Conservation (phyloP, 2,797 vertebrate genomes). For the Tamandua tetradactyla region DNA sequence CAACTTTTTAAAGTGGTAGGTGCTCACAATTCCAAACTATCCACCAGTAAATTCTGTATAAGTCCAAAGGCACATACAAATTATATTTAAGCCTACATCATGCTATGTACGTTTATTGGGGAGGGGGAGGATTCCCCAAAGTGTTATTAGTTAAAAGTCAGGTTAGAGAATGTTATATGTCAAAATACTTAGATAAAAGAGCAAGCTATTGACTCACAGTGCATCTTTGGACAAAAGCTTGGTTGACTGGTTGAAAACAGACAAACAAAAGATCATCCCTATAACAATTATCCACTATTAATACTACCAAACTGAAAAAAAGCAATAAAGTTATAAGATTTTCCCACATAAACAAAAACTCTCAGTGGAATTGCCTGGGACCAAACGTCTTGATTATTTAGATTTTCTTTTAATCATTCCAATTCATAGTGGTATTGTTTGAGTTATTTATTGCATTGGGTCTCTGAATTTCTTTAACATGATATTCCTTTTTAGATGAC, state of each 20-base stretch:
- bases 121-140: background rate
- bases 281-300: background rate
- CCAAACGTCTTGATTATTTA: background rate
- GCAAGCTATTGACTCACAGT: constrained; percentile 49
- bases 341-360: background rate
- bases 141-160: constrained; percentile 49
- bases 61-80: constrained; percentile 26
- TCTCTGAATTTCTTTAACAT: constrained; percentile 24
- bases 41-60: background rate
- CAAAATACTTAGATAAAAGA: constrained; percentile 47
- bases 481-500: background rate
- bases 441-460: background rate
- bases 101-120: background rate
- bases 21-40: constrained; percentile 35
- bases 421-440: background rate
- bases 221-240: constrained; percentile 47
- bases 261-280: background rate
- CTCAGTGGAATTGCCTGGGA: background rate
- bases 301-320: background rate
- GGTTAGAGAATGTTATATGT: constrained; percentile 42
- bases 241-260: constrained; percentile 59
- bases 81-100: constrained; percentile 9
- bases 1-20: background rate
- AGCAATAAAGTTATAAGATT: background rate
- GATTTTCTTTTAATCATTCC: background rate